Conservation (phyloP, 2,888 invertebrate genomes). For the Netelia virgata region DNA sequence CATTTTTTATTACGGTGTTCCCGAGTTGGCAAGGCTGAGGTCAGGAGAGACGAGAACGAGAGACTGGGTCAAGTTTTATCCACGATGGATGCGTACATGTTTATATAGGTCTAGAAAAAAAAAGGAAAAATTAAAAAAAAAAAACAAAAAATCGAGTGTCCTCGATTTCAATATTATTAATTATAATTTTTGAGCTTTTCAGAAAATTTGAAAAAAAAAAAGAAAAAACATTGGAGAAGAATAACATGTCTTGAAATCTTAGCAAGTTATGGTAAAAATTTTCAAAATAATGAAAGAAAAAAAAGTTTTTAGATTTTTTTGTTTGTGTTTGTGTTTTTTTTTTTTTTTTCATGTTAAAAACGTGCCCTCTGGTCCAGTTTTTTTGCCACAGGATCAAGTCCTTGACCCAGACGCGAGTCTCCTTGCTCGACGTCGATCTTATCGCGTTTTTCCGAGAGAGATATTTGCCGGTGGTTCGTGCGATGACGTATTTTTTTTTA, state of each 20-base stretch:
- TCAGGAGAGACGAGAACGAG: constrained; percentile 78
- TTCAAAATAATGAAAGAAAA: too few relatives aligned
- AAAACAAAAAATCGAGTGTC: too few relatives aligned
- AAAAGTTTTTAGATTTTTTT: too few relatives aligned
- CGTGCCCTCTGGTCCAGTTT: neutral
- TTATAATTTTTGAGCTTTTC: too few relatives aligned
- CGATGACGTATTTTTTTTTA: neutral
- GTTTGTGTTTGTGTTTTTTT: too few relatives aligned
- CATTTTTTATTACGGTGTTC: constrained; percentile 76
- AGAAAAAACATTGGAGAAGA: neutral
- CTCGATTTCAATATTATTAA: too few relatives aligned
- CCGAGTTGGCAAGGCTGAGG: constrained; percentile 82
- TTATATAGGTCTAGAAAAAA: constrained; percentile 9
- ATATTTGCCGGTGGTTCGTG: neutral
- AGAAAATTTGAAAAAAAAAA: neutral
- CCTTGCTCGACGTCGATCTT: constrained; percentile 38
- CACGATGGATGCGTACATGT: constrained; percentile 74
- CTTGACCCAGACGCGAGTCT: constrained; percentile 72
- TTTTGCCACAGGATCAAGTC: constrained; percentile 63
- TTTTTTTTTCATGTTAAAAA: neutral
- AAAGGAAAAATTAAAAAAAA: too few relatives aligned
- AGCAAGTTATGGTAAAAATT: too few relatives aligned
- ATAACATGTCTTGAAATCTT: too few relatives aligned
- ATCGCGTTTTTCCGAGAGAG: constrained; percentile 17
- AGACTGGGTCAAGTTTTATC: constrained; percentile 81